phyloP scores from a whole-genome alignment of 2,888 invertebrate genomes.

The Isotomurus palustris region DNA sequence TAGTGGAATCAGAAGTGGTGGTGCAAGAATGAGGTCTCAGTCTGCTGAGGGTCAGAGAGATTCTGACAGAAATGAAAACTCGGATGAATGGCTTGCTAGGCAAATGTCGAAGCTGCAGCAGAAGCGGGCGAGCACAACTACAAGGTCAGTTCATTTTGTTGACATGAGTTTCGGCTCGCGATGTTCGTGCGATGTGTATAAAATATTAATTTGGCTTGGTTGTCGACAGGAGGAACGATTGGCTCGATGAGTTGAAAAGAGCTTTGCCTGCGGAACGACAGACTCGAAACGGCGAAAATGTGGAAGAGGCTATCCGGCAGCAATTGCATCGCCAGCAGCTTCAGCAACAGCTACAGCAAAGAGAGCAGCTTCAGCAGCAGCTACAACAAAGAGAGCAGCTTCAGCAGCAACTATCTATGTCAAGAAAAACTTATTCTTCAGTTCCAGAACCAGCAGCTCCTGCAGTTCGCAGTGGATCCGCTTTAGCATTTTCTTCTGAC shows the following conservation, averaged over 20 bases:
- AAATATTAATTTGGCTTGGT: constrained; percentile 1
- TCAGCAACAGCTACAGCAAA: constrained; percentile 5
- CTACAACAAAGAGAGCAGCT: constrained; percentile 8
- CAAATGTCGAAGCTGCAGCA: constrained; percentile 43
- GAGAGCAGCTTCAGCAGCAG: not conserved
- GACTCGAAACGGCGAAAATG: too few relatives aligned
- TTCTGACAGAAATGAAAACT: constrained; percentile 35
- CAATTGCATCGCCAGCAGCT: not conserved
- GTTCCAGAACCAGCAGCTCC: constrained; percentile 12
- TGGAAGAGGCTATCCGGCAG: too few relatives aligned
- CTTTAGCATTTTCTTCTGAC: constrained; percentile 38
- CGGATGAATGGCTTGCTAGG: constrained; percentile 45
- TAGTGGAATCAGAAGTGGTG: constrained; percentile 17
- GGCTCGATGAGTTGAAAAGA: constrained; percentile 39
- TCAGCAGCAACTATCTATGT: constrained; percentile 4
- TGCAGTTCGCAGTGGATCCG: constrained; percentile 2
- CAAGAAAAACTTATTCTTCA: constrained; percentile 23
- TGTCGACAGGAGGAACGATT: constrained; percentile 32
- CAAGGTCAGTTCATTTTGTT: constrained; percentile 25
- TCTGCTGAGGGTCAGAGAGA: constrained; percentile 39
- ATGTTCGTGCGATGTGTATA: not conserved
- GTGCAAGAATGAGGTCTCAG: constrained; percentile 34
- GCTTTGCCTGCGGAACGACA: constrained; percentile 31
- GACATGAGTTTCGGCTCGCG: not conserved
- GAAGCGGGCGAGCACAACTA: constrained; percentile 38